Base-by-base conservation (phyloP, 92 coral and sea anemone species). In the Palythoa heliodiscus region DNA sequence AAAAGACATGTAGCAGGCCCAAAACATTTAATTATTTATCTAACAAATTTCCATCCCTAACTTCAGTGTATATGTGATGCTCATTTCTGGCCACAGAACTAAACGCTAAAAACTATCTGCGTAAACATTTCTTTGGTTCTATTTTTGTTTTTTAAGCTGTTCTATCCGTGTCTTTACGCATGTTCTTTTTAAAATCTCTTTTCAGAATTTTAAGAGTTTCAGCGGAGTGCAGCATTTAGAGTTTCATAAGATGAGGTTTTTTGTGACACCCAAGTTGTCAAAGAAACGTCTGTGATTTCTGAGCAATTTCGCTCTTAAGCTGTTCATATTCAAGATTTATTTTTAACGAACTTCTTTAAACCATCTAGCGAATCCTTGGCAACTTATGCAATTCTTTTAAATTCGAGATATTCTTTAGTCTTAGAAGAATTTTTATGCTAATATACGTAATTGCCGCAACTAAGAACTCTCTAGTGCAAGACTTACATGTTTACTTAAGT, bases 1-100 rank as follows among this genome's bases (percentile, higher is more conserved):
- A 70, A 80, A 80, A 80, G 84, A 68, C 84, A 80, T 80, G 58
- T 67, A 73, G 83, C 76, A 69, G 77, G 74, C 47, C 52, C 58
- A 84, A 89, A 85, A 84, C 83, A 43, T 87, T 92, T 87, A 93
- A 92, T 93, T 87, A 93, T 93, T 93, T 87, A 93, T 88, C 67
- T 89, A 77, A 75, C 92, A 81, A 82, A 78, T 87, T 85, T 87
- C 88, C 87, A 90, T 87, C 91, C 86, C 47, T 69, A 25, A 69
- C 73, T 77, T 70, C 63, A 57, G 71, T 35, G 29, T 82, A 43
- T 43, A 83, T 91, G 29, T 68, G 95, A 83, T 93, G 95, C 86
- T 91, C 95, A 84, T 91, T 93, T 91, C 73, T 12, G 48, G 11
- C 4, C 37, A 5, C 73, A 15, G 13, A 69, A 25, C 4, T 22